Evolutionary conservation across 2,888 invertebrate species (phyloP), one percentile per base, ranked within the genome.

Genomic region (Teleiodes luculella): DNA sequence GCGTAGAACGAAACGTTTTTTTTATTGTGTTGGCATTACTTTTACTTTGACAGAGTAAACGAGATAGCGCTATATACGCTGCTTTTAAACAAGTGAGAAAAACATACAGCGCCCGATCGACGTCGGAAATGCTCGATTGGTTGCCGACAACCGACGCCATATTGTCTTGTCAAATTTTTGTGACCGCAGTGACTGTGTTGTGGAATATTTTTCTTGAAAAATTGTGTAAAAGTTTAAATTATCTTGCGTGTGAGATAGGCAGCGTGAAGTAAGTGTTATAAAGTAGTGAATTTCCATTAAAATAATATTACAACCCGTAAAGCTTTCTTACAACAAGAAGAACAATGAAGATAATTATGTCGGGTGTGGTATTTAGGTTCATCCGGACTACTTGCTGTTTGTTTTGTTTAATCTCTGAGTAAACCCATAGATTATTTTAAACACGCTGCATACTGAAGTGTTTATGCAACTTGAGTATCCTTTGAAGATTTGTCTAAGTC

Each of bases 351-450:
- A 57, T 47, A 49, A 35, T 39, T 48, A 46, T 37, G 43, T 55
- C 58, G 88, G 87, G 86, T 83, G 83, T 83, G 85, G 85, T 85
- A 86, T 87, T 83, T 82, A 79, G n/a, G 84, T 76, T 76, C 80
- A 83, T 67, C 69, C 74, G 59, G 65, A 59, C 57, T 58, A 70
- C 70, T 68, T 71, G 66, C 80, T 84, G 81, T 86, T 86, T 86
- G 75, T 86, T 86, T 86, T 85, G 78, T 78, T 83, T 69, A 72
- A 68, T 68, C 67, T 62, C 66, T 73, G 63, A 60, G 65, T 67
- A 65, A 64, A 63, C 56, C 58, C 55, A 59, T 69, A 66, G 65
- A 65, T 70, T 72, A 67, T 65, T 60, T 70, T 67, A 72, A 69
- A 67, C 58, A 61, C 53, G 37, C 54, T 63, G 57, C 62, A 63